A percentile compares a stretch with the other conserved stretches of the same genome.
Evolutionary conservation across 2,888 invertebrate species (phyloP).

Genomic region (Tinea pellionella): DNA sequence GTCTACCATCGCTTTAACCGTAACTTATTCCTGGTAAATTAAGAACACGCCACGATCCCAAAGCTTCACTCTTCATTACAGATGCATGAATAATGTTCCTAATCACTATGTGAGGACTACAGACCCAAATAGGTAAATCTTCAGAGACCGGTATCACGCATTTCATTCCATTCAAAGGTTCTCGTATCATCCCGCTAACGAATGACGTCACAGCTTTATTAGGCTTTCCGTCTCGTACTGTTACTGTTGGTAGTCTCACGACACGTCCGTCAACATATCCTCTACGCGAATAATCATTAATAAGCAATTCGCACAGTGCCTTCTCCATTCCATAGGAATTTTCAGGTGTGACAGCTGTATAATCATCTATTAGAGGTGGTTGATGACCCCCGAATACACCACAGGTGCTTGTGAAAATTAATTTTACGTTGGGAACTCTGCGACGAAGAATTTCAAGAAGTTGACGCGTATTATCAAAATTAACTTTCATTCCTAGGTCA

Average conservation of each 20-base stretch:
- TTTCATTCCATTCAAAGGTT: conserved; percentile 37
- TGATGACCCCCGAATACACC: conserved; percentile 45
- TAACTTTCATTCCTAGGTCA: conserved; percentile 44
- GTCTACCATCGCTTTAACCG: conserved; percentile 35
- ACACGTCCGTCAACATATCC: conserved; percentile 42
- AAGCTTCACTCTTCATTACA: not conserved
- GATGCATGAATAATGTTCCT: conserved; percentile 12
- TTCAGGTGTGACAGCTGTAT: conserved; percentile 39
- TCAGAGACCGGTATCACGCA: conserved; percentile 20
- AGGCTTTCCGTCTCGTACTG: conserved; percentile 43
- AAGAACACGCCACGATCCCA: conserved; percentile 20
- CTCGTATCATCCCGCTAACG: conserved; percentile 50
- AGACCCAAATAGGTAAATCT: conserved; percentile 10
- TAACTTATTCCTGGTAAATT: conserved; percentile 44
- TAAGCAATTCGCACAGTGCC: conserved; percentile 47
- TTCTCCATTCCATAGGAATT: conserved; percentile 52
- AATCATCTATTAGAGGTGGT: conserved; percentile 33
- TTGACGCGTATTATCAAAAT: conserved; percentile 46
- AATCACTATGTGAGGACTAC: conserved; percentile 28
- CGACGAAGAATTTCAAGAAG: conserved; percentile 40
- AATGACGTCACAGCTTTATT: conserved; percentile 55
- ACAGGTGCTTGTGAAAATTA: conserved; percentile 44
- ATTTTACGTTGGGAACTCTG: conserved; percentile 27
- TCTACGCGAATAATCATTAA: conserved; percentile 48
- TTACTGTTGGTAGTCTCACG: conserved; percentile 49